Percentiles rank a stretch among this genome's conserved stretches.
These are phyloP conservation scores for Scaptomyza caliginosa DNA, from an alignment of 2,888 invertebrate species.

Conservation along the genomic window DNA sequence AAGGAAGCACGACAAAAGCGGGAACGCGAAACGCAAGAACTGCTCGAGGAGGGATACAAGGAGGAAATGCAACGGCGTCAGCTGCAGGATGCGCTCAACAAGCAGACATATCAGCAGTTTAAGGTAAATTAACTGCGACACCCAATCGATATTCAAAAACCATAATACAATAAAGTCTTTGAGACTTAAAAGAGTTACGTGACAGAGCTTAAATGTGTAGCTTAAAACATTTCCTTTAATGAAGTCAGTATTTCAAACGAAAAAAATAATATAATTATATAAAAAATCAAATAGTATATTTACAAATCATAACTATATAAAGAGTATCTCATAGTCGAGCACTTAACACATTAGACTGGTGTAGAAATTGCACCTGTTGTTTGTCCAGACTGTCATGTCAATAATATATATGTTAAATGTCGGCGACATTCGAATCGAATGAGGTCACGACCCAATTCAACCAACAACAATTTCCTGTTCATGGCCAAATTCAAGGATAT, in stretches of 20 bases:
- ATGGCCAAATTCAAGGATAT: conserved; percentile 11
- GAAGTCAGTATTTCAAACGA: no score
- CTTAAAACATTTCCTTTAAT: no score
- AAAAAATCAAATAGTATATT: no score
- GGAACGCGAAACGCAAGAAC: conserved; percentile 76
- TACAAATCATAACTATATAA: no score
- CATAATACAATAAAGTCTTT: not conserved
- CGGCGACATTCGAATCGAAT: conserved; percentile 21
- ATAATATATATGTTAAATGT: conserved; percentile 58
- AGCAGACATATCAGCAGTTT: conserved; percentile 96
- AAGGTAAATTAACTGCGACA: conserved; percentile 83
- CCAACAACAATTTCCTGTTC: not conserved
- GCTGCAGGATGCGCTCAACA: conserved; percentile 98
- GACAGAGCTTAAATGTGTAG: not conserved
- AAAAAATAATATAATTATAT: no score
- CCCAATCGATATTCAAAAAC: conserved; percentile 25
- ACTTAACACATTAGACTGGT: not conserved
- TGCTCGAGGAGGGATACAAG: conserved; percentile 78
- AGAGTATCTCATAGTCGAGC: conserved; percentile 9
- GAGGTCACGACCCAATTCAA: conserved; percentile 57
- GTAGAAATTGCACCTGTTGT: conserved; percentile 53
- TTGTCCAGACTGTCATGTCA: conserved; percentile 26
- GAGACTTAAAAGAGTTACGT: not conserved
- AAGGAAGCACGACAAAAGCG: conserved; percentile 69
- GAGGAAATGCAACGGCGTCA: conserved; percentile 86